phyloP scores from a whole-genome alignment of 2,888 invertebrate genomes.

The Rhingia campestris region DNA sequence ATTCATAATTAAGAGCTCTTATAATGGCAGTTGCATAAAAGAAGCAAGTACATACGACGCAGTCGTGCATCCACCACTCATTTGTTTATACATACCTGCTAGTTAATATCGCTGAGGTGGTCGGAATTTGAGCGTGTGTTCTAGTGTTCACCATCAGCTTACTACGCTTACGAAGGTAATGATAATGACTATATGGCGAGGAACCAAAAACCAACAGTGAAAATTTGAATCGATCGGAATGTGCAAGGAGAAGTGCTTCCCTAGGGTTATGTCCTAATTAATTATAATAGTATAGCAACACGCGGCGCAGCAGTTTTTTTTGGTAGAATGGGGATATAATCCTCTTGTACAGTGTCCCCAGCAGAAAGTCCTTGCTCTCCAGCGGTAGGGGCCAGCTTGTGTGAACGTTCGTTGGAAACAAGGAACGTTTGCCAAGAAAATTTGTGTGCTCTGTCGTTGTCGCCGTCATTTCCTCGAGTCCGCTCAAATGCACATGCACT shows the following conservation, averaged over 20 bases:
- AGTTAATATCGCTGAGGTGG: too few species aligned
- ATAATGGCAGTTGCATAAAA: too few species aligned
- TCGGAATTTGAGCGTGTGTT: too few species aligned
- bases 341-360: slow-evolving; percentile 31
- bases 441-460: slow-evolving; percentile 62
- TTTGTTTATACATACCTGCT: too few species aligned
- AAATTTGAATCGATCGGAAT: slow-evolving; percentile 38
- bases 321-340: slow-evolving; percentile 31
- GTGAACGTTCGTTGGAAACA: slow-evolving; percentile 4
- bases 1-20: too few species aligned
- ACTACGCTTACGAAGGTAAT: too few species aligned
- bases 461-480: slow-evolving; percentile 61
- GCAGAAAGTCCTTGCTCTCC: slow-evolving; percentile 39
- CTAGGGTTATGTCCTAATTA: slow-evolving; percentile 68
- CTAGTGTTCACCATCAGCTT: too few species aligned
- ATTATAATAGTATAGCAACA: slow-evolving; percentile 71
- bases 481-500: slow-evolving; percentile 69
- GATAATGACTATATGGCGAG: neutral
- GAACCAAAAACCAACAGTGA: slow-evolving; percentile 30
- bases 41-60: too few species aligned
- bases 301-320: slow-evolving; percentile 37
- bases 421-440: slow-evolving; percentile 69
- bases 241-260: neutral
- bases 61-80: too few species aligned
- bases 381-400: slow-evolving; percentile 18